Percentiles rank a stretch among this genome's conserved stretches.
Evolutionary conservation across 2,113 vertebrate species (phyloP).

Genomic region (Otus sunia): DNA sequence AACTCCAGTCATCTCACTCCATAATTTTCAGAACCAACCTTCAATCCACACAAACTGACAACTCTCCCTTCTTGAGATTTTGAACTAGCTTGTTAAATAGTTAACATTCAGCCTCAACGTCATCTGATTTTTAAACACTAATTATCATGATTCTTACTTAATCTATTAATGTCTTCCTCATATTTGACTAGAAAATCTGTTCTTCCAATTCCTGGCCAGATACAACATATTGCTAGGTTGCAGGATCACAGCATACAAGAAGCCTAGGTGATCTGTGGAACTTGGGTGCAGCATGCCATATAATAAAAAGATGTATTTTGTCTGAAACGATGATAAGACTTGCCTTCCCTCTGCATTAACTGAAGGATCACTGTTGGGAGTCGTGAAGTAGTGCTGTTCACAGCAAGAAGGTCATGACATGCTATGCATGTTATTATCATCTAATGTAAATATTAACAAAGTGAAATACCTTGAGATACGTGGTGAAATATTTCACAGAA

Average conservation of each 20-base stretch:
- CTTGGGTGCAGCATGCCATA: rapidly evolving
- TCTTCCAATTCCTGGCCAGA: not conserved
- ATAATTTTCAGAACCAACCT: not conserved
- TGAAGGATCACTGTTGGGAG: not conserved
- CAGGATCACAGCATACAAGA: not conserved
- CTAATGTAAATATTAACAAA: not conserved
- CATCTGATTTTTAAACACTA: not conserved
- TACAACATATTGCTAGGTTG: not conserved
- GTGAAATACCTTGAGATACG: not conserved
- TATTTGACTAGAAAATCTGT: not conserved
- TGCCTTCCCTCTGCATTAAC: not conserved
- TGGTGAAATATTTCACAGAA: not conserved
- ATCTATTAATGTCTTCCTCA: not conserved
- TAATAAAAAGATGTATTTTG: not conserved
- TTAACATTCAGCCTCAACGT: not conserved
- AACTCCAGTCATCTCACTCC: not conserved
- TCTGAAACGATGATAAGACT: not conserved
- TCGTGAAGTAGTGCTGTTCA: not conserved
- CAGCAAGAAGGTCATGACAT: not conserved
- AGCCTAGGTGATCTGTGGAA: not conserved
- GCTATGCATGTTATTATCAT: too few species aligned
- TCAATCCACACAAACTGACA: not conserved
- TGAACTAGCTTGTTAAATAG: not conserved
- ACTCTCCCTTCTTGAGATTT: not conserved
- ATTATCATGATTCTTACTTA: not conserved